Conservation (phyloP, 2,888 invertebrate genomes). For the Gibbula magus region DNA sequence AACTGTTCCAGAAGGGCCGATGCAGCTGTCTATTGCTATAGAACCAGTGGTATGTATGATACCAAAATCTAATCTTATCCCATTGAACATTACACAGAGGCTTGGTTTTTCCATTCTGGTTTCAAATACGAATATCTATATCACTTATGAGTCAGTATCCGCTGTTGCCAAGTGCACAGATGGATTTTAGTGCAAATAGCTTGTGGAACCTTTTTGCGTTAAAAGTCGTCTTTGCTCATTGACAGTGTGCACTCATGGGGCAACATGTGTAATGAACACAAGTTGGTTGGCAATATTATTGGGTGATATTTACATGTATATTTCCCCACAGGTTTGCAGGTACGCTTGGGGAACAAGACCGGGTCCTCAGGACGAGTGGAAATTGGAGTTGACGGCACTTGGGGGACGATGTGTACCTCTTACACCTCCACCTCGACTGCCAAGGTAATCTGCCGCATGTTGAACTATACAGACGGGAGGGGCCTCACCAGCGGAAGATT, state of each 20-base stretch:
- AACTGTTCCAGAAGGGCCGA: slow-evolving; percentile 47
- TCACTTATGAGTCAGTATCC: too few relatives aligned
- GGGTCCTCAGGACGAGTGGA: slow-evolving; percentile 77
- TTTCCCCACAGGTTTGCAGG: slow-evolving; percentile 15
- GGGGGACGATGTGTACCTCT: slow-evolving; percentile 82
- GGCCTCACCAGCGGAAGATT: neutral
- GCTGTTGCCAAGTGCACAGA: too few relatives aligned
- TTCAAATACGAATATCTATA: too few relatives aligned
- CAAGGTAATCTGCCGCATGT: slow-evolving; percentile 76
- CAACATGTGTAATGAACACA: too few relatives aligned
- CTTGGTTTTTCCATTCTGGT: too few relatives aligned
- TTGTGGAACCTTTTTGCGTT: too few relatives aligned
- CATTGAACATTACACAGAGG: too few relatives aligned
- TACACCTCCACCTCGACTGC: slow-evolving; percentile 82
- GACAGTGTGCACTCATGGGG: too few relatives aligned
- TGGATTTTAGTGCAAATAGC: too few relatives aligned
- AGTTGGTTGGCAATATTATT: too few relatives aligned
- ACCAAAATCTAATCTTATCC: neutral
- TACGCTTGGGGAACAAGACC: slow-evolving; percentile 41
- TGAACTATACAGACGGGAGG: slow-evolving; percentile 73
- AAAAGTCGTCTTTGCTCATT: too few relatives aligned
- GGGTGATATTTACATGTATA: neutral
- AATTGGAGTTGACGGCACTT: slow-evolving; percentile 82
- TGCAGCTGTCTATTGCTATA: slow-evolving; percentile 60
- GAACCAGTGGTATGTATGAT: slow-evolving; percentile 48